Conservation (phyloP, 2,797 vertebrate genomes). For the Notolepis coatsorum region DNA sequence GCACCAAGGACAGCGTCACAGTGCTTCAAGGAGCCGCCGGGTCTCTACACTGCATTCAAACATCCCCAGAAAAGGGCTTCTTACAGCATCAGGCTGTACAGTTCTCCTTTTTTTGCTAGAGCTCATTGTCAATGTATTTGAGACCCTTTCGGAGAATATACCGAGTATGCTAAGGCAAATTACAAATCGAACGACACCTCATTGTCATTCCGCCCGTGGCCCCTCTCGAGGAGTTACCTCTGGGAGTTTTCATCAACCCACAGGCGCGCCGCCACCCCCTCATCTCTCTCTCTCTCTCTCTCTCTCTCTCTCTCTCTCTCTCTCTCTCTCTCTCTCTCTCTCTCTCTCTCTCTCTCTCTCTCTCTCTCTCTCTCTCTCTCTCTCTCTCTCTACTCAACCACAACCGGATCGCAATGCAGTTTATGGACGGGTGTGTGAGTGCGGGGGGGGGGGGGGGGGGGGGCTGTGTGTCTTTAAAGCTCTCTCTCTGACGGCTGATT, state of each 20-base stretch:
- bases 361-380: conserved; percentile 18
- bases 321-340: conserved; percentile 13
- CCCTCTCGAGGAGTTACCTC: conserved; percentile 41
- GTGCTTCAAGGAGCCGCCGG: not conserved
- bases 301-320: conserved; percentile 14
- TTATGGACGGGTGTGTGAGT: conserved; percentile 37
- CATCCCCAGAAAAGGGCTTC: not conserved
- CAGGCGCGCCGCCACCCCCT: conserved; percentile 43
- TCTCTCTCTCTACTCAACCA: conserved; percentile 11
- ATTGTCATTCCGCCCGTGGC: conserved; percentile 57
- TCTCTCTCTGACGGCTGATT: conserved; percentile 57
- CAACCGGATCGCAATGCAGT: conserved; percentile 74
- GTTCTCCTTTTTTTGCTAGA: not conserved
- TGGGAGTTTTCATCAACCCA: conserved; percentile 54
- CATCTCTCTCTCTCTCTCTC: conserved; percentile 20
- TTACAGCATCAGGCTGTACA: not conserved
- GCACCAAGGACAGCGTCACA: conserved; percentile 68
- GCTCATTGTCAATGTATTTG: not conserved
- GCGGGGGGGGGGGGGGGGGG: too few species aligned
- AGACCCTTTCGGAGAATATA: not conserved
- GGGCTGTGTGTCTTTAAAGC: conserved; percentile 78
- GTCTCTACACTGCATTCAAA: not conserved
- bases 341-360: conserved; percentile 14
- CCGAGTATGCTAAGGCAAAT: not conserved
- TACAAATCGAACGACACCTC: conserved; percentile 20